Percentiles rank a stretch among this genome's conserved stretches.
These are phyloP conservation scores for Eleutherodactylus coqui DNA, from an alignment of 2,797 vertebrate genomes.

Conservation along the genomic window DNA sequence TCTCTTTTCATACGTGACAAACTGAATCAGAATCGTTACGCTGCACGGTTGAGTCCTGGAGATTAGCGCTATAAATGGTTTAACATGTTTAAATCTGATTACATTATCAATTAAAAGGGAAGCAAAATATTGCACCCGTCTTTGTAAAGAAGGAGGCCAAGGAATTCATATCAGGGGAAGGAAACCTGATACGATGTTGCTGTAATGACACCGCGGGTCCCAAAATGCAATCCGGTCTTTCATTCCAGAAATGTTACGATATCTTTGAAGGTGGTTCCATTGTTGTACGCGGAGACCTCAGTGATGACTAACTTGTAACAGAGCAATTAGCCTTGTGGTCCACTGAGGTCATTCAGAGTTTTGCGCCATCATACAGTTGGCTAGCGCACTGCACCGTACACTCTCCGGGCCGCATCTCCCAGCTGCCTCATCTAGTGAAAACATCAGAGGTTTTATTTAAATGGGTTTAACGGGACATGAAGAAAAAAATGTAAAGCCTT, in stretches of 20 bases:
- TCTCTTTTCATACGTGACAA: slow-evolving; percentile 64
- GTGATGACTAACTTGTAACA: too few species aligned
- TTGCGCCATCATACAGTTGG: too few species aligned
- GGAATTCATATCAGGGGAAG: background rate
- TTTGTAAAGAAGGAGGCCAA: slow-evolving; percentile 1
- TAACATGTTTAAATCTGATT: slow-evolving; percentile 59
- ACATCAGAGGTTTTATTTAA: too few species aligned
- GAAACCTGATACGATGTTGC: background rate
- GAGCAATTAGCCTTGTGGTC: too few species aligned
- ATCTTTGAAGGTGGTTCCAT: background rate
- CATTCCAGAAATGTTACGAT: background rate
- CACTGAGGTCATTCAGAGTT: too few species aligned
- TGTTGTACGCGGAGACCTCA: too few species aligned
- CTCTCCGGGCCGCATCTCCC: too few species aligned
- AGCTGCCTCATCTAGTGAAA: too few species aligned
- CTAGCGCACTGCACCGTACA: too few species aligned
- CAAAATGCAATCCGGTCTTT: too few species aligned
- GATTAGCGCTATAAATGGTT: slow-evolving; percentile 59
- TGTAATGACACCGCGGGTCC: background rate
- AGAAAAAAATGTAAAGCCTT: too few species aligned
- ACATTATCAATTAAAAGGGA: slow-evolving; percentile 59
- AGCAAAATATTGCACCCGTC: slow-evolving; percentile 42
- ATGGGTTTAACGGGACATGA: too few species aligned
- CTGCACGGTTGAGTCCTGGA: slow-evolving; percentile 33
- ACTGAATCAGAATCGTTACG: slow-evolving; percentile 60